phyloP scores from a whole-genome alignment of 37 sponge, comb jelly and placozoan genomes.

The Theonella swinhoei region DNA sequence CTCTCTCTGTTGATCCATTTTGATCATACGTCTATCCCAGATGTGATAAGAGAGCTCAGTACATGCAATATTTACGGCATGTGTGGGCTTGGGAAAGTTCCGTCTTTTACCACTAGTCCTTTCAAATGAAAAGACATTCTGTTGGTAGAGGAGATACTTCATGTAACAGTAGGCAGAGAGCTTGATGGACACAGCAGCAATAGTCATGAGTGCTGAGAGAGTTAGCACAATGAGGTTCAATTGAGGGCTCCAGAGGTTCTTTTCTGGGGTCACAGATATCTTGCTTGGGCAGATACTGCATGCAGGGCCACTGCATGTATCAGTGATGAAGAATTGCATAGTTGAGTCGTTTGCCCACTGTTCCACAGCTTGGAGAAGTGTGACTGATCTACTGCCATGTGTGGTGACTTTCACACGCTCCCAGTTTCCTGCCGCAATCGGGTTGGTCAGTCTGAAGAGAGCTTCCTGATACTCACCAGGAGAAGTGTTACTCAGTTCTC shows the following conservation, averaged over 20 bases:
- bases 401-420: slow-evolving; percentile 6
- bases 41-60: slow-evolving; percentile 42
- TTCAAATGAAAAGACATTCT: slow-evolving; percentile 17
- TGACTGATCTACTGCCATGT: neutral
- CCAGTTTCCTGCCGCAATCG: slow-evolving; percentile 42
- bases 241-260: neutral
- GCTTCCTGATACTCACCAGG: neutral
- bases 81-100: slow-evolving; percentile 33
- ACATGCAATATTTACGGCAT: slow-evolving; percentile 52
- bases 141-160: slow-evolving; percentile 55
- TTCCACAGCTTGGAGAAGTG: slow-evolving; percentile 26
- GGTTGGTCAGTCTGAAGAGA: slow-evolving; percentile 41
- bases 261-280: slow-evolving; percentile 1
- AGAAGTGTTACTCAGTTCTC: slow-evolving; percentile 9
- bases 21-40: neutral
- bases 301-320: slow-evolving; percentile 46
- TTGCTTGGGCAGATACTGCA: slow-evolving; percentile 47
- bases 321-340: slow-evolving; percentile 11
- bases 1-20: neutral
- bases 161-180: slow-evolving; percentile 32
- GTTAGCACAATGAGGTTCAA: slow-evolving; percentile 19
- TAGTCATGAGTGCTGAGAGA: slow-evolving; percentile 25
- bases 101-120: neutral
- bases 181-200: slow-evolving; percentile 32
- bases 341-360: slow-evolving; percentile 30